A percentile compares a stretch with the other conserved stretches of the same genome.
phyloP scores from a whole-genome alignment of 37 sponge, comb jelly and placozoan genomes.

The Eunapius fragilis region DNA sequence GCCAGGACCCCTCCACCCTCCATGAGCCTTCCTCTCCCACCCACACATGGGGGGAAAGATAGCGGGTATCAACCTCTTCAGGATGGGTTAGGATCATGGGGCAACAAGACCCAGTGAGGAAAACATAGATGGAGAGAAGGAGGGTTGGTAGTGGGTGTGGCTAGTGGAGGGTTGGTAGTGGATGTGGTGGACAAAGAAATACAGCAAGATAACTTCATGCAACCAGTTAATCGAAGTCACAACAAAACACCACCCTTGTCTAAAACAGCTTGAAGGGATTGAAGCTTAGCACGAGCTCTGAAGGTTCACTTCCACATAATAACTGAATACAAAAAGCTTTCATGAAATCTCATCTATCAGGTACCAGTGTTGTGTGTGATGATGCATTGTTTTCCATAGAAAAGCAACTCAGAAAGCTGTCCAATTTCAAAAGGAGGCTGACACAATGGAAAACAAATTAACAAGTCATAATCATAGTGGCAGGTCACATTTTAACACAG shows the following conservation, averaged over 20 bases:
- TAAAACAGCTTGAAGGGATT: too few species aligned
- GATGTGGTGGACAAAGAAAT: not conserved
- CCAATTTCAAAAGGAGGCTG: not conserved
- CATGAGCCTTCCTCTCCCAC: not conserved
- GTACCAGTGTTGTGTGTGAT: not conserved
- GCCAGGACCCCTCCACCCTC: too few species aligned
- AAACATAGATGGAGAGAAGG: not conserved
- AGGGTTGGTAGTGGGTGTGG: not conserved
- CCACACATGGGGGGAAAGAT: not conserved
- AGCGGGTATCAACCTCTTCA: too few species aligned
- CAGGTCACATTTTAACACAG: not conserved
- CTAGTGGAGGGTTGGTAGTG: conserved; percentile 9
- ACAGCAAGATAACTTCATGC: not conserved
- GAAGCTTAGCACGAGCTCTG: too few species aligned
- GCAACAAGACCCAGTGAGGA: too few species aligned
- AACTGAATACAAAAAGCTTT: too few species aligned
- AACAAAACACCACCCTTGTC: too few species aligned
- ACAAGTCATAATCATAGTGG: not conserved
- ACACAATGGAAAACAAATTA: not conserved
- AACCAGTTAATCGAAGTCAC: too few species aligned
- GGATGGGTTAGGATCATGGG: not conserved
- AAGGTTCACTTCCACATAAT: too few species aligned
- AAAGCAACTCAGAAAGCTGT: not conserved
- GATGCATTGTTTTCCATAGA: not conserved
- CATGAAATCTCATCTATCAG: too few species aligned